Conservation (phyloP, 2,888 invertebrate genomes). For the Latrodectus elegans region DNA sequence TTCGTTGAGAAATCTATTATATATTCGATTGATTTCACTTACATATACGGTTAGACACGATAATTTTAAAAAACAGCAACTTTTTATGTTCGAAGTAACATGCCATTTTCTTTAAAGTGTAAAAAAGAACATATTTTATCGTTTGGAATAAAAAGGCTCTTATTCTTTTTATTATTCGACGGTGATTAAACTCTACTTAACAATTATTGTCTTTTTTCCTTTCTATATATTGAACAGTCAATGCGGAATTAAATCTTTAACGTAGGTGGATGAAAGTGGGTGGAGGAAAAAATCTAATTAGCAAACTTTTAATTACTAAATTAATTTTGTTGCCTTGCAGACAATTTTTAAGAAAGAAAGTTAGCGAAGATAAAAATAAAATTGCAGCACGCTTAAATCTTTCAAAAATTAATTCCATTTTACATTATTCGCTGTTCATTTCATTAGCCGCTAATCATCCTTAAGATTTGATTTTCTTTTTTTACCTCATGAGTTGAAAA, state of each 20-base stretch:
- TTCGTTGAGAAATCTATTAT: no score
- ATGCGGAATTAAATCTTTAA: slow-evolving; percentile 19
- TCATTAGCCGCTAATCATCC: slow-evolving; percentile 23
- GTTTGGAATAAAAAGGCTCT: not conserved
- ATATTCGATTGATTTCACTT: no score
- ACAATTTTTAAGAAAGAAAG: not conserved
- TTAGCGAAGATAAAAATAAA: slow-evolving; percentile 11
- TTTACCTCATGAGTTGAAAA: not conserved
- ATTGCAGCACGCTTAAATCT: not conserved
- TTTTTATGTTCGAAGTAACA: no score
- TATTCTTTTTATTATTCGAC: slow-evolving; percentile 13
- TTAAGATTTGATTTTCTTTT: not conserved
- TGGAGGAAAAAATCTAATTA: slow-evolving; percentile 47
- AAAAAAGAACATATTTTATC: no score
- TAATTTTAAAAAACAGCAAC: no score
- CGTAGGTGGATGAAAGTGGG: slow-evolving; percentile 1
- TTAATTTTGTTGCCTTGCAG: slow-evolving; percentile 50
- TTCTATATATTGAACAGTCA: not conserved
- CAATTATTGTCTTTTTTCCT: slow-evolving; percentile 1
- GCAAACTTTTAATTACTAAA: slow-evolving; percentile 64
- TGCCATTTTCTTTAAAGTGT: no score
- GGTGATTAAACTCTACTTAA: slow-evolving; percentile 5
- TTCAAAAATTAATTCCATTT: slow-evolving; percentile 43
- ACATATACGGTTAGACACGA: no score
- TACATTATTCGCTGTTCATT: slow-evolving; percentile 18